Percentiles rank a stretch among this genome's conserved stretches.
phyloP scores from a whole-genome alignment of 1,140 invertebrate species.

The Teleogryllus occipitalis region DNA sequence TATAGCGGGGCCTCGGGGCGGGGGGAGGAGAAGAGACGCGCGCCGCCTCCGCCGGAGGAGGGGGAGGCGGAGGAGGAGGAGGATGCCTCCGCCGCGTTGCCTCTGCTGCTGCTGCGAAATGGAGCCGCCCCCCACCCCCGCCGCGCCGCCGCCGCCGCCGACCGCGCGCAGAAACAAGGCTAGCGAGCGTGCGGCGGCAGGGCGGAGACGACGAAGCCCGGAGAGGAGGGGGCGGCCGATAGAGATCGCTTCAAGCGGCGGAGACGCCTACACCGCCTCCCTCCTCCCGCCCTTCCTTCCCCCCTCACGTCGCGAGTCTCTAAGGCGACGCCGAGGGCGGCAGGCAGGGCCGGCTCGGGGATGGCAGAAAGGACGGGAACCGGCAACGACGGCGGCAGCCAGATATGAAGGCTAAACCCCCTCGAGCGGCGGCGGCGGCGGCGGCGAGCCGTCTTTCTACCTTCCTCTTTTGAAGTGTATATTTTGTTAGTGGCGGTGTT shows the following conservation, averaged over 20 bases:
- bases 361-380: neutral
- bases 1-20: neutral
- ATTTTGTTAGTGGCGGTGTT: neutral
- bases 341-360: neutral
- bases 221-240: neutral
- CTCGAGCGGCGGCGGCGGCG: neutral
- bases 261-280: neutral
- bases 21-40: neutral
- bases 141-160: neutral
- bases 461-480: neutral
- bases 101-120: neutral
- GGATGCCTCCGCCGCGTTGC: neutral
- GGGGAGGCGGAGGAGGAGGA: neutral
- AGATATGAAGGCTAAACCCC: neutral
- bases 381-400: neutral
- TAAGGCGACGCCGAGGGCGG: neutral
- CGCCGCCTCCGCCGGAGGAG: too few relatives aligned
- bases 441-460: neutral
- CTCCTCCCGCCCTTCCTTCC: neutral
- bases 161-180: constrained; percentile 10
- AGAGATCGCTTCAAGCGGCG: neutral
- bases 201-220: neutral
- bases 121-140: too few relatives aligned
- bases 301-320: neutral
- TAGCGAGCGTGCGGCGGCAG: neutral